Percentiles rank a stretch among this genome's conserved stretches.
Evolutionary conservation across 1,140 invertebrate species (phyloP).

Genomic region (Drosophila ercepeae): DNA sequence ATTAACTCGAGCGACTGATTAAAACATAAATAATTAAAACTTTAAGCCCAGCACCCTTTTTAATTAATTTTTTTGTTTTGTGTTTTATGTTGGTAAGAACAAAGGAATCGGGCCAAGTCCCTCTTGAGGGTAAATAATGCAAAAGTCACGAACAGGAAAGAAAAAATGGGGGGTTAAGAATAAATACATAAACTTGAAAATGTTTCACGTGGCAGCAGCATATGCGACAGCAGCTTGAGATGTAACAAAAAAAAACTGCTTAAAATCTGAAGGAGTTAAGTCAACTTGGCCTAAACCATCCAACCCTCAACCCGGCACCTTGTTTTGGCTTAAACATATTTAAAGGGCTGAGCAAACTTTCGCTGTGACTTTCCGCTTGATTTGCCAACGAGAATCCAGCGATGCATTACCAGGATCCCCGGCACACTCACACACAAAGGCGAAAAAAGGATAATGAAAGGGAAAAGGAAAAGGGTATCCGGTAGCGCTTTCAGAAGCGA

Average conservation of each 20-base stretch:
- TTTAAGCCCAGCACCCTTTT: constrained; percentile 13
- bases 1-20: constrained; percentile 66
- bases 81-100: constrained; percentile 1
- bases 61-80: constrained; percentile 12
- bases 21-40: constrained; percentile 70
- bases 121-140: constrained; percentile 36
- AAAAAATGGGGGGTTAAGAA: constrained; percentile 8
- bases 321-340: constrained; percentile 13
- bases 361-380: constrained; percentile 69
- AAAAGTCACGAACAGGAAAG: constrained; percentile 4
- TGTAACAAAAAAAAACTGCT: constrained; percentile 18
- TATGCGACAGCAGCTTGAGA: constrained; percentile 35
- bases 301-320: background rate
- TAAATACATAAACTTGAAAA: constrained; percentile 50
- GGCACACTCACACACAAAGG: too few species aligned
- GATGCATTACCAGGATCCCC: constrained; percentile 55
- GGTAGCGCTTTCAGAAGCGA: constrained; percentile 9
- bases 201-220: constrained; percentile 30
- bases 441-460: constrained; percentile 27
- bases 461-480: constrained; percentile 10
- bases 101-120: constrained; percentile 43
- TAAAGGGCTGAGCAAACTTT: constrained; percentile 49
- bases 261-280: background rate
- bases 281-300: background rate
- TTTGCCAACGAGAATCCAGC: constrained; percentile 63